A percentile compares a stretch with the other conserved stretches of the same genome.
Conservation (phyloP, 2,888 invertebrate genomes). For the Chrysolina haemoptera region DNA sequence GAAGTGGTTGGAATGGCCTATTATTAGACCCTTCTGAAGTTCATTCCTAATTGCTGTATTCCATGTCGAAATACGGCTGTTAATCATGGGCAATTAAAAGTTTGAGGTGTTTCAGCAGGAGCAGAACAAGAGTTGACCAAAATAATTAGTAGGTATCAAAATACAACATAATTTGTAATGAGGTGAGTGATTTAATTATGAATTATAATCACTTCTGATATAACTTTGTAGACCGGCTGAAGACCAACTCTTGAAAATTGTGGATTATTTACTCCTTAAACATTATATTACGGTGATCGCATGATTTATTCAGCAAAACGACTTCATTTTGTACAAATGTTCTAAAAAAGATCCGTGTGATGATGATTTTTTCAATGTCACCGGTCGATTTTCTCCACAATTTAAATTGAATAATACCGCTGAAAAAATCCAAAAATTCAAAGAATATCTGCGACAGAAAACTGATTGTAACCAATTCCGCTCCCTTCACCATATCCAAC, state of each 20-base stretch:
- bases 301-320: no score
- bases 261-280: no score
- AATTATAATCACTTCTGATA: background rate
- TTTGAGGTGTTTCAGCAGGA: constrained; percentile 22
- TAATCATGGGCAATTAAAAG: constrained; percentile 32
- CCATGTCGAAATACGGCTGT: constrained; percentile 24
- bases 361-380: no score
- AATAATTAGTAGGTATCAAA: constrained; percentile 28
- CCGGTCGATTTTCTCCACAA: no score
- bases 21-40: constrained; percentile 28
- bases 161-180: constrained; percentile 4
- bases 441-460: background rate
- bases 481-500: constrained; percentile 16
- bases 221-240: background rate
- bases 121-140: constrained; percentile 11
- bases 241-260: no score
- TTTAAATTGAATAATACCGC: no score
- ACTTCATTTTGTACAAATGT: no score
- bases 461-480: constrained; percentile 9
- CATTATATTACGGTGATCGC: no score
- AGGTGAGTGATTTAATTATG: background rate
- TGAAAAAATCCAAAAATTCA: background rate
- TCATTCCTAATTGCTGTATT: constrained; percentile 23
- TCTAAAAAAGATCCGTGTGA: no score
- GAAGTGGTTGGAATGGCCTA: constrained; percentile 14